Evolutionary conservation across 2,113 vertebrate species (phyloP).

Genomic region (Gallinago media): DNA sequence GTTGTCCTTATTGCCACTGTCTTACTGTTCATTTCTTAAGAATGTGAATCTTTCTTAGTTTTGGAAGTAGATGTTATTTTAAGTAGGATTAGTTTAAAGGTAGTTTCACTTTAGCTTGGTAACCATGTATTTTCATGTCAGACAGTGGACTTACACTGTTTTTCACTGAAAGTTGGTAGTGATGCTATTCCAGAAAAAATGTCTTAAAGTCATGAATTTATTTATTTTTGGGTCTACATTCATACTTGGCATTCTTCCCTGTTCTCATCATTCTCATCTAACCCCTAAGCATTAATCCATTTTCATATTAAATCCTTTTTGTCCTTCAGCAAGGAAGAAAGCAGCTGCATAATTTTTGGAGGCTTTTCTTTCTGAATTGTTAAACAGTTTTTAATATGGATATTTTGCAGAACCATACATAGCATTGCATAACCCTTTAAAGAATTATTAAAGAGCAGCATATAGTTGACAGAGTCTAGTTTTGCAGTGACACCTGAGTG

Average conservation of each 20-base stretch:
- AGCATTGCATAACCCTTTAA: neutral
- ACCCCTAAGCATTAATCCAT: conserved; percentile 57
- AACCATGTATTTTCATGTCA: neutral
- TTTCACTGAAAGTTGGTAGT: neutral
- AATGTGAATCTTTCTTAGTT: neutral
- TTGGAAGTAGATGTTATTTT: neutral
- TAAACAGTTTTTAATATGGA: conserved; percentile 37
- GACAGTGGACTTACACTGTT: neutral
- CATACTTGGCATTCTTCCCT: conserved; percentile 28
- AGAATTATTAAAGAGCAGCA: neutral
- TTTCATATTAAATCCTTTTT: conserved; percentile 60
- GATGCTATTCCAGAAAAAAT: neutral
- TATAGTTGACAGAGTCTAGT: neutral
- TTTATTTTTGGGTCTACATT: neutral
- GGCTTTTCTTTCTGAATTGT: conserved; percentile 33
- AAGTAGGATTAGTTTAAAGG: neutral
- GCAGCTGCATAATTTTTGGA: conserved; percentile 14
- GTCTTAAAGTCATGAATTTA: neutral
- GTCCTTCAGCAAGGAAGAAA: conserved; percentile 52
- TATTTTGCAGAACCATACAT: conserved; percentile 8
- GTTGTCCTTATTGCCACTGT: neutral
- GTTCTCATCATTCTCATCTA: conserved; percentile 36
- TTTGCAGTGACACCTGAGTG: neutral
- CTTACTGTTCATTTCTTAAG: neutral
- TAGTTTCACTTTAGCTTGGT: neutral